These are phyloP conservation scores for Grus americana DNA, from an alignment of 2,113 vertebrate genomes.

Conservation along the genomic window DNA sequence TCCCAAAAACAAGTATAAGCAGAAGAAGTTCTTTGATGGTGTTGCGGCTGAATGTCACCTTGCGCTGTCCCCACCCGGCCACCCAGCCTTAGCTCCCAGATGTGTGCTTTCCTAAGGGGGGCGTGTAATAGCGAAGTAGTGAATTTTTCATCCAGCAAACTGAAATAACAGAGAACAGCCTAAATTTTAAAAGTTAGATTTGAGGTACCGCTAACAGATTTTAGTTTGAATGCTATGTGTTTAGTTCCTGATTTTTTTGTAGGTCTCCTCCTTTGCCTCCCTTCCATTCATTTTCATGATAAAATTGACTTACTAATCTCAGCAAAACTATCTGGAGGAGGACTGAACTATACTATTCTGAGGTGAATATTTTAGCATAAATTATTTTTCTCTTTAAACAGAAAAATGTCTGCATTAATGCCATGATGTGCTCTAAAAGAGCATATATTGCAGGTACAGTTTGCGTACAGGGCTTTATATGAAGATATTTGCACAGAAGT, in stretches of 20 bases:
- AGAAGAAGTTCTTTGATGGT: accelerated
- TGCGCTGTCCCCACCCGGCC: neutral
- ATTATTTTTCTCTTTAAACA: neutral
- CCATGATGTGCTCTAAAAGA: neutral
- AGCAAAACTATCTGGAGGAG: neutral
- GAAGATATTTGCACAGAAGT: neutral
- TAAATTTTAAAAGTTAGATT: neutral
- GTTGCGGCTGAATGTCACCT: neutral
- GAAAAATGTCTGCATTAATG: neutral
- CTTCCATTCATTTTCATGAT: neutral
- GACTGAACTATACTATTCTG: neutral
- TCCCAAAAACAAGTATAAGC: neutral
- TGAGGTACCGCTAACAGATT: neutral
- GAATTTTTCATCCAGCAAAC: neutral
- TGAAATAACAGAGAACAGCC: neutral
- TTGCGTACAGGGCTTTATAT: neutral
- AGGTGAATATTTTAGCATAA: neutral
- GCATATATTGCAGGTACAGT: neutral
- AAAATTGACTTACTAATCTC: neutral
- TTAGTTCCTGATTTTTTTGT: neutral
- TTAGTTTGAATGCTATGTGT: neutral
- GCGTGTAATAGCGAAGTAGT: neutral
- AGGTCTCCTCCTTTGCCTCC: neutral
- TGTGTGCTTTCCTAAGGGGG: neutral
- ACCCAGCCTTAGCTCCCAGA: neutral